Evolutionary conservation across 2,113 vertebrate species (phyloP).

Genomic region (Semnornis frantzii): DNA sequence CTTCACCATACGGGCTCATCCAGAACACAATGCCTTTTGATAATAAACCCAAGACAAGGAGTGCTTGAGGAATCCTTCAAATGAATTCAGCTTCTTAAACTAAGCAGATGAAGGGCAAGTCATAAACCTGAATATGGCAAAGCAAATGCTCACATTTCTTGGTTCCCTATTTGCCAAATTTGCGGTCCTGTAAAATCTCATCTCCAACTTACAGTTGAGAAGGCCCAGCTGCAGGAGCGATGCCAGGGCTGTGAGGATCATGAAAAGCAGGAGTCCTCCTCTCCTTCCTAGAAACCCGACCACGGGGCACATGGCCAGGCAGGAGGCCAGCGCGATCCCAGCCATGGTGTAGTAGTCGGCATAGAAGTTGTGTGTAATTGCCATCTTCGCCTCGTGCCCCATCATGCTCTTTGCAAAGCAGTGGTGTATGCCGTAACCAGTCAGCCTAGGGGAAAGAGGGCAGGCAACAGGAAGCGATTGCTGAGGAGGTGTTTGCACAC

Average conservation of each 20-base stretch:
- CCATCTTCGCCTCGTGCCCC: constrained; percentile 86
- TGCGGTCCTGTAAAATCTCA: neutral
- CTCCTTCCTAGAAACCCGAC: constrained; percentile 90
- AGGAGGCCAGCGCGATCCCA: constrained; percentile 90
- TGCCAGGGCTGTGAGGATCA: constrained; percentile 95
- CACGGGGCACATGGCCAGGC: constrained; percentile 89
- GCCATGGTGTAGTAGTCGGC: constrained; percentile 93
- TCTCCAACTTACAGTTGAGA: constrained; percentile 88
- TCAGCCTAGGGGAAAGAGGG: constrained; percentile 78
- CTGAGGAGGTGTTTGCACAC: neutral
- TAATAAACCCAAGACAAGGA: neutral
- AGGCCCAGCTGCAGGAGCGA: constrained; percentile 94
- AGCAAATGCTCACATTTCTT: neutral
- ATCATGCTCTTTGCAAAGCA: constrained; percentile 96
- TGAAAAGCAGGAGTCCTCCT: constrained; percentile 93
- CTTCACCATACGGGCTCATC: neutral
- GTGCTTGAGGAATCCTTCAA: neutral
- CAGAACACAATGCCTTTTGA: neutral
- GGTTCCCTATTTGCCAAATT: neutral
- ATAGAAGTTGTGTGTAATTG: constrained; percentile 90
- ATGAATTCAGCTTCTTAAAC: neutral
- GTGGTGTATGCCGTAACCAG: constrained; percentile 95
- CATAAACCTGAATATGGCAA: neutral
- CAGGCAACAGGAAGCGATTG: neutral
- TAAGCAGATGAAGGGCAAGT: neutral